Evolutionary conservation across 2,888 invertebrate genomes (phyloP), one percentile per base, ranked within the genome.

Genomic region (Disparrhopalites patrizii): DNA sequence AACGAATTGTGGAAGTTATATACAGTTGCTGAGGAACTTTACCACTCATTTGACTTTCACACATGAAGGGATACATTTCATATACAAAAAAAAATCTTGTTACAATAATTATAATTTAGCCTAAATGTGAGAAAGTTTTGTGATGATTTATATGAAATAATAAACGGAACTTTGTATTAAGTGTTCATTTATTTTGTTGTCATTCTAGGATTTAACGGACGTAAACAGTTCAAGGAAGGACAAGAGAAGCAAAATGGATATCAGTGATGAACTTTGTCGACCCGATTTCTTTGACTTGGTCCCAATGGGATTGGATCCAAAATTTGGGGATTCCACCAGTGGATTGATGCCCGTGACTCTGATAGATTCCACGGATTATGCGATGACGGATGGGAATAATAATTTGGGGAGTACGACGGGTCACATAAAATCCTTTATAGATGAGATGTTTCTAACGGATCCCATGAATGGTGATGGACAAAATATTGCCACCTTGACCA

Each of bases 211-310:
- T n/a, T n/a, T n/a, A n/a, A n/a, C n/a, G n/a, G n/a, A n/a, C n/a
- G n/a, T n/a, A n/a, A n/a, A n/a, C n/a, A n/a, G n/a, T n/a, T n/a
- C n/a, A n/a, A n/a, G n/a, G n/a, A n/a, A n/a, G n/a, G n/a, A n/a
- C n/a, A n/a, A n/a, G n/a, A n/a, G n/a, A n/a, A n/a, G n/a, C n/a
- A 64, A 51, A 54, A 74, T 74, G 74, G 74, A 74, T 70, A 70
- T 74, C 62, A 72, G 68, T 55, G 74, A 74, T 36, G 74, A 74
- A 27, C 64, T 71, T 28, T 69, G 71, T 33, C 68, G 67, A 25
- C 27, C 67, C 15, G 74, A 74, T 55, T 74, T 72, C 62, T 74
- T 71, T 58, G 71, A 74, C 57, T 68, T 74, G 43, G 70, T 70
- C 30, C 58, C 61, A 27, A 65, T 65, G 62, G 73, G 70, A 40